phyloP scores from a whole-genome alignment of 1,140 invertebrate genomes.

The Drosophila ironensis region DNA sequence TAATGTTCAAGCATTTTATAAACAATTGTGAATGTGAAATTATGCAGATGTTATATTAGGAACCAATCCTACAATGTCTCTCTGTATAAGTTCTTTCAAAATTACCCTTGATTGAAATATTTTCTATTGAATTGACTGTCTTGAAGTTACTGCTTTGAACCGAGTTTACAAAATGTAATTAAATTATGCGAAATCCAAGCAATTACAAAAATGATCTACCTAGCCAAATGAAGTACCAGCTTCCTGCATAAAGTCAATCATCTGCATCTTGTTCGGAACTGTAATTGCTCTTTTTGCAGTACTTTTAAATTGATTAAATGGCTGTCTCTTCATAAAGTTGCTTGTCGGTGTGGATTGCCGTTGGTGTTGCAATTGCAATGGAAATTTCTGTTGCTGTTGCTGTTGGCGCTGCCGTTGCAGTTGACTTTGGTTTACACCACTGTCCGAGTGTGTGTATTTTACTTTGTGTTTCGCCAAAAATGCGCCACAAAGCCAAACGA shows the following conservation, averaged over 20 bases:
- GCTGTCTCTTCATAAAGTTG: slow-evolving; percentile 2
- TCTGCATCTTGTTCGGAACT: not conserved
- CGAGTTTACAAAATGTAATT: too few species aligned
- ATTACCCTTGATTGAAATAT: too few species aligned
- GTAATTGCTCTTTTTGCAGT: slow-evolving; percentile 1
- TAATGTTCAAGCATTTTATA: too few species aligned
- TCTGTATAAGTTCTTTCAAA: too few species aligned
- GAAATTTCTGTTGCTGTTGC: slow-evolving; percentile 8
- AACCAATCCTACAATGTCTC: too few species aligned
- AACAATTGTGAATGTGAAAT: too few species aligned
- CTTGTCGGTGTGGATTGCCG: not conserved
- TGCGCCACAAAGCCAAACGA: slow-evolving; percentile 78
- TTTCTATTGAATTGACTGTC: too few species aligned
- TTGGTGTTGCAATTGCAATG: slow-evolving; percentile 5
- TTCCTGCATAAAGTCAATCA: not conserved
- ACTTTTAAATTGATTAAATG: slow-evolving; percentile 27
- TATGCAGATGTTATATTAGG: too few species aligned
- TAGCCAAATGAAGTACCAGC: not conserved
- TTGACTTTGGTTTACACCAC: slow-evolving; percentile 69
- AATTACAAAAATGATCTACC: not conserved
- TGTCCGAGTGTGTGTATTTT: slow-evolving; percentile 47
- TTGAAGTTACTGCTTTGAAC: too few species aligned
- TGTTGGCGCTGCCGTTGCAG: slow-evolving; percentile 13
- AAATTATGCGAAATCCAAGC: too few species aligned
- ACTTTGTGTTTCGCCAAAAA: slow-evolving; percentile 78